These are phyloP conservation scores for Austrolebias charrua DNA, from an alignment of 2,797 vertebrate species.

Conservation along the genomic window DNA sequence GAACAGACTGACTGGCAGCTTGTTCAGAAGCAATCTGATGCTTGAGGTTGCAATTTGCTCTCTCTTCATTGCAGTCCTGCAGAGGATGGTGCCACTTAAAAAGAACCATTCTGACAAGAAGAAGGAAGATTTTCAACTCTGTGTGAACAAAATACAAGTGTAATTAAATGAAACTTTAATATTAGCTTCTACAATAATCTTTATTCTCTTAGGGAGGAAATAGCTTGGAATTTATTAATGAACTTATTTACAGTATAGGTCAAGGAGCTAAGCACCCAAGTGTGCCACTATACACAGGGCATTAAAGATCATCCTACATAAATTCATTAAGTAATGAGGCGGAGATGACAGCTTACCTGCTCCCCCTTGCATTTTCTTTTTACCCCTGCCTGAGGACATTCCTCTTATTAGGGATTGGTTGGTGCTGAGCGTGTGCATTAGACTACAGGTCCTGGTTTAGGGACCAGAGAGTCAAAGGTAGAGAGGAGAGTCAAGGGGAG, in stretches of 20 bases:
- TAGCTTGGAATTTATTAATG: slow-evolving; percentile 70
- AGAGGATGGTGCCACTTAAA: slow-evolving; percentile 15
- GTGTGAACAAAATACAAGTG: neutral
- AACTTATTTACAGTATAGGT: slow-evolving; percentile 77
- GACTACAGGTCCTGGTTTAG: slow-evolving; percentile 57
- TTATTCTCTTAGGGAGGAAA: slow-evolving; percentile 31
- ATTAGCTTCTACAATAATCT: slow-evolving; percentile 18
- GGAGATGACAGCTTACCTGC: slow-evolving; percentile 69
- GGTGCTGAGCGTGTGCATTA: slow-evolving; percentile 59
- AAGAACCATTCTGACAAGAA: slow-evolving; percentile 9
- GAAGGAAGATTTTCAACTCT: neutral
- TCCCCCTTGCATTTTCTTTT: slow-evolving; percentile 39
- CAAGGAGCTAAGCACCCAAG: slow-evolving; percentile 75
- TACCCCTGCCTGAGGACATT: slow-evolving; percentile 72
- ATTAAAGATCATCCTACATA: slow-evolving; percentile 78
- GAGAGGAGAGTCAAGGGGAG: slow-evolving; percentile 66
- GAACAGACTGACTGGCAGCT: slow-evolving; percentile 62
- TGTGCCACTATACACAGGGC: slow-evolving; percentile 58
- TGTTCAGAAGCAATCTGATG: slow-evolving; percentile 42
- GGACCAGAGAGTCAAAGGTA: slow-evolving; percentile 54
- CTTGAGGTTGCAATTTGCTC: slow-evolving; percentile 31
- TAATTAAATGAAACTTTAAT: neutral
- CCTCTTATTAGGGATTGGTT: slow-evolving; percentile 74
- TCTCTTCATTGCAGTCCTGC: slow-evolving; percentile 25
- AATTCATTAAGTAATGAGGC: slow-evolving; percentile 78